These are phyloP conservation scores for Psittacula echo DNA, from an alignment of 2,797 vertebrate species.

Conservation along the genomic window DNA sequence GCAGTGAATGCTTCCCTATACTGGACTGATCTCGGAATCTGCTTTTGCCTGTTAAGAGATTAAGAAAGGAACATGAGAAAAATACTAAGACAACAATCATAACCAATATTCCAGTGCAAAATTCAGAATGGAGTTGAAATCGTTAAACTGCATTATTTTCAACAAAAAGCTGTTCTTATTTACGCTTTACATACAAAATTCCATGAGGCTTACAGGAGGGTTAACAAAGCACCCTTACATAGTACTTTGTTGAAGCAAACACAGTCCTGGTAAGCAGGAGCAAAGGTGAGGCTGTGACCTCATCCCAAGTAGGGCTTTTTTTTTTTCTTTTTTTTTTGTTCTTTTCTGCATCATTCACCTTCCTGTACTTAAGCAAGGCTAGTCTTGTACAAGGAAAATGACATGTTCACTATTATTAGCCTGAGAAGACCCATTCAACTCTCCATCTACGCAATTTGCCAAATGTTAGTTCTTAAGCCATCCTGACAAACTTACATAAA, in stretches of 20 bases:
- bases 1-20: background rate
- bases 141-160: background rate
- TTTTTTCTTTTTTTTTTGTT: background rate
- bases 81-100: background rate
- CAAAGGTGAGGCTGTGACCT: background rate
- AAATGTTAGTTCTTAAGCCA: background rate
- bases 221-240: background rate
- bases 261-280: background rate
- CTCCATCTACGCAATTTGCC: background rate
- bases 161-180: background rate
- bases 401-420: background rate
- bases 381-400: background rate
- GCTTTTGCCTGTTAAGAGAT: conserved; percentile 28
- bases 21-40: background rate
- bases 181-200: background rate
- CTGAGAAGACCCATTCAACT: background rate
- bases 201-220: background rate
- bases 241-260: background rate
- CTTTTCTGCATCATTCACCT: background rate
- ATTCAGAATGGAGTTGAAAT: background rate
- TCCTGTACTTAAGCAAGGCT: background rate
- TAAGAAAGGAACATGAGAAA: background rate
- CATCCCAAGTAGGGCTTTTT: background rate
- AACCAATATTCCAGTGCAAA: background rate
- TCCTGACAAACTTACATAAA: background rate